Conservation (phyloP, 2,113 vertebrate species). For the Periophthalmodon schlosseri region DNA sequence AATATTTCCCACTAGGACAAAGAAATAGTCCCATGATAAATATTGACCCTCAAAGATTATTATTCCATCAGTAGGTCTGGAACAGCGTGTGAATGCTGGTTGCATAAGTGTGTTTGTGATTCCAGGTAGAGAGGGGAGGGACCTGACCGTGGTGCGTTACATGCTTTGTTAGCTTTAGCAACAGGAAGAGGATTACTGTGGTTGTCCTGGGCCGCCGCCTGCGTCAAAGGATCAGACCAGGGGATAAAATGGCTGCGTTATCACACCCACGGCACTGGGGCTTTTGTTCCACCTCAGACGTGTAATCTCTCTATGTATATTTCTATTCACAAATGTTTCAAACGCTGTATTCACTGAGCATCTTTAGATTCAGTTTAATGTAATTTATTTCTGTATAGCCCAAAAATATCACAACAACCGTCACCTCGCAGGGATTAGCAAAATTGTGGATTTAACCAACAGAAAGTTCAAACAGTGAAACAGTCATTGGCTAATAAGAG, state of each 20-base stretch:
- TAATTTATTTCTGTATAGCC: too few relatives aligned
- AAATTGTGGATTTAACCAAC: too few relatives aligned
- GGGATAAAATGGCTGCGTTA: slow-evolving; percentile 55
- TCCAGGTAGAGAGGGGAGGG: slow-evolving; percentile 51
- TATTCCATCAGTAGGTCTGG: too few relatives aligned
- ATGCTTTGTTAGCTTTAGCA: slow-evolving; percentile 54
- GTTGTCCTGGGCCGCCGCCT: slow-evolving; percentile 70
- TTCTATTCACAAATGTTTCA: not conserved
- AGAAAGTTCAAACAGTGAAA: too few relatives aligned
- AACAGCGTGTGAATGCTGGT: not conserved
- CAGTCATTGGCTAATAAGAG: too few relatives aligned
- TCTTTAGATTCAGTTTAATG: too few relatives aligned
- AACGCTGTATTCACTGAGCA: not conserved
- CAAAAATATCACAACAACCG: too few relatives aligned
- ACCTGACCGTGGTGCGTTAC: slow-evolving; percentile 33
- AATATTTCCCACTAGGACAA: too few relatives aligned
- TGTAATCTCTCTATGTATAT: slow-evolving; percentile 7
- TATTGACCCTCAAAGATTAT: too few relatives aligned
- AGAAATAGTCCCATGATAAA: too few relatives aligned
- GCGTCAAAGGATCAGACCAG: slow-evolving; percentile 73
- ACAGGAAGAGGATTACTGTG: slow-evolving; percentile 67
- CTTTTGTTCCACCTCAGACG: slow-evolving; percentile 21
- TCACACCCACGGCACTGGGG: slow-evolving; percentile 22
- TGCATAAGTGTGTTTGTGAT: slow-evolving; percentile 47
- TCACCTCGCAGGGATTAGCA: too few relatives aligned